Evolutionary conservation across 2,113 vertebrate species (phyloP).

Genomic region (Psittacara wagleri): DNA sequence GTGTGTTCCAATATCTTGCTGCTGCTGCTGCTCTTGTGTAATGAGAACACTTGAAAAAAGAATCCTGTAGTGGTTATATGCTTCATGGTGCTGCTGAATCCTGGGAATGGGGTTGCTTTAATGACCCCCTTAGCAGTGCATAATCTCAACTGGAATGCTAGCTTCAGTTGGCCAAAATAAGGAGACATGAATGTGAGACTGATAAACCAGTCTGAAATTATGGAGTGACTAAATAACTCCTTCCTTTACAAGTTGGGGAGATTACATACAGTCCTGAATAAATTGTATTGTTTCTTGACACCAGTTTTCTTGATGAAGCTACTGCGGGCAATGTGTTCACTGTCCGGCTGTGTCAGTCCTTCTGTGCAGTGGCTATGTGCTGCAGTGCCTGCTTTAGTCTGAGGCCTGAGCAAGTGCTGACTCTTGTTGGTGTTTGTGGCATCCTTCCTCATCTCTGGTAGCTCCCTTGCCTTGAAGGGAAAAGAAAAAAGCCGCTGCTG

Average conservation of each 20-base stretch:
- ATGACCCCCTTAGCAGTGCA: neutral
- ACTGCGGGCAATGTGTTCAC: neutral
- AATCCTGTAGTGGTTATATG: neutral
- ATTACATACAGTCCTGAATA: neutral
- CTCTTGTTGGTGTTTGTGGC: neutral
- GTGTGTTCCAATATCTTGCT: neutral
- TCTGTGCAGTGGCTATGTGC: neutral
- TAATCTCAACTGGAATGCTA: neutral
- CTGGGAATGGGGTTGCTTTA: neutral
- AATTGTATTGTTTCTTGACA: neutral
- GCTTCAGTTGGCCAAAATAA: neutral
- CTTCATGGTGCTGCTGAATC: neutral
- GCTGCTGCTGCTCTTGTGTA: neutral
- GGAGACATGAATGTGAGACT: neutral
- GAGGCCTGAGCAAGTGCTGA: neutral
- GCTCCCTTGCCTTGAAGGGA: neutral
- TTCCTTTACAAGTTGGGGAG: neutral
- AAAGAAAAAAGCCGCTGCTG: neutral
- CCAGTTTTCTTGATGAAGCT: neutral
- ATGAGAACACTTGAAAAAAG: neutral
- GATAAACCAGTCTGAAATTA: neutral
- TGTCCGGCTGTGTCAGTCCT: neutral
- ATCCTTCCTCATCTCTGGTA: neutral
- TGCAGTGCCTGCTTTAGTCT: neutral
- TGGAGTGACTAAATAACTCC: neutral